phyloP scores from a whole-genome alignment of 2,888 invertebrate species.

The Taphrorychus bicolor region DNA sequence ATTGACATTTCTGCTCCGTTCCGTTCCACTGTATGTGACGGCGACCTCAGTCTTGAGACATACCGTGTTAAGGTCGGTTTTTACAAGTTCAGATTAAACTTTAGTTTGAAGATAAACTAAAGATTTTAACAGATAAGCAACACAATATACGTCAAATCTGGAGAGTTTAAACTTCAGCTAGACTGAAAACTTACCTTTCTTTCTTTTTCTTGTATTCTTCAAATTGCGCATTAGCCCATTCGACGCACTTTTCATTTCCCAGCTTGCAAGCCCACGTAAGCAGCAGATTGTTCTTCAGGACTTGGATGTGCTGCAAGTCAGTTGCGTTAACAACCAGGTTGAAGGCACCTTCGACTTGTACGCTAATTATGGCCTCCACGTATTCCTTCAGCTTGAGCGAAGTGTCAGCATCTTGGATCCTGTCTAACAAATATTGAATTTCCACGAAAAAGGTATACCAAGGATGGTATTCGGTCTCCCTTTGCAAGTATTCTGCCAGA shows the following conservation, averaged over 20 bases:
- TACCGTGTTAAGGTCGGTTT: too few relatives aligned
- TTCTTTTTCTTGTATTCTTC: slow-evolving; percentile 47
- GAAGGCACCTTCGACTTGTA: not conserved
- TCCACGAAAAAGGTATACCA: slow-evolving; percentile 73
- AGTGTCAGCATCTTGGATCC: slow-evolving; percentile 37
- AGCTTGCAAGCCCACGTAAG: slow-evolving; percentile 69
- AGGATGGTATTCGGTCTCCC: slow-evolving; percentile 77
- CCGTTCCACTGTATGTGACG: too few relatives aligned
- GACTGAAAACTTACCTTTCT: not conserved
- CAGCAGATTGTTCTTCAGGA: slow-evolving; percentile 66
- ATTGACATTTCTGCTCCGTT: too few relatives aligned
- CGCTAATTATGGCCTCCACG: not conserved
- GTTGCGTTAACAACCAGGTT: not conserved
- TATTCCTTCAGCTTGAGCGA: slow-evolving; percentile 34
- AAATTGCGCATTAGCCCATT: slow-evolving; percentile 58
- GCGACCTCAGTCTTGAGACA: too few relatives aligned
- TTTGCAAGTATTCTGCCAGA: slow-evolving; percentile 71
- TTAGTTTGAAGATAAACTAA: too few relatives aligned
- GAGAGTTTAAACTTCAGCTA: too few relatives aligned
- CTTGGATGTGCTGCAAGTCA: slow-evolving; percentile 59
- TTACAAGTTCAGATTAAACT: too few relatives aligned
- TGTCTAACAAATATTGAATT: slow-evolving; percentile 51
- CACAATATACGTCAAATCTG: too few relatives aligned
- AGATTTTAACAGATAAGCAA: too few relatives aligned
- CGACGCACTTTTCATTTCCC: slow-evolving; percentile 65